Conservation (phyloP, 2,888 invertebrate species). For the Pegoplata infirma region DNA sequence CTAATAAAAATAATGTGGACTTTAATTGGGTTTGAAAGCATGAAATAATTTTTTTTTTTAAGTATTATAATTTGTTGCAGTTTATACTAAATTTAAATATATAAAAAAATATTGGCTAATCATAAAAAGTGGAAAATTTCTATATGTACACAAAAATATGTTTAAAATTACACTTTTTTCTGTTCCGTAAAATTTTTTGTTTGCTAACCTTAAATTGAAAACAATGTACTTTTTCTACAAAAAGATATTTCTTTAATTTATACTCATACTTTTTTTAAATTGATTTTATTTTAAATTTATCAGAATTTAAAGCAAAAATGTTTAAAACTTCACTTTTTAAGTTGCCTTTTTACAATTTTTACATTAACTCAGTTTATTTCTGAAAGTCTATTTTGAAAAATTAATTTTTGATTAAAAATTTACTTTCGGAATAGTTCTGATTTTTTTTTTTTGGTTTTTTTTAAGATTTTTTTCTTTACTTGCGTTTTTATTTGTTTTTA, state of each 20-base stretch:
- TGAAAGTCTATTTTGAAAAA: background rate
- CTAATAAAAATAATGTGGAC: background rate
- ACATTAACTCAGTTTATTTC: no score
- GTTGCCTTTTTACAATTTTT: background rate
- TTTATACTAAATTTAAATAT: background rate
- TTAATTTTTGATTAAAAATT: background rate
- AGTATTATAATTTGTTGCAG: conserved; percentile 6
- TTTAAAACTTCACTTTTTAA: background rate
- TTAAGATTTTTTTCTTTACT: background rate
- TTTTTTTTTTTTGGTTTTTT: background rate
- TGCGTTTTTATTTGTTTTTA: background rate
- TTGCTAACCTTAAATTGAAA: no score
- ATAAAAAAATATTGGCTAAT: background rate
- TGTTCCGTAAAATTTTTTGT: no score
- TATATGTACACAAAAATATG: background rate
- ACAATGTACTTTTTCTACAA: no score
- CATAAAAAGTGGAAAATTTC: conserved; percentile 47
- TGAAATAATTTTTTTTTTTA: background rate
- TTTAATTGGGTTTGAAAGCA: background rate
- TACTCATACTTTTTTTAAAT: no score
- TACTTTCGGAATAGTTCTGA: background rate
- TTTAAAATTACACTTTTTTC: background rate
- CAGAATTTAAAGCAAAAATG: no score
- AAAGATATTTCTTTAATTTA: no score
- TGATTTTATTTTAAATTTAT: no score